A percentile compares a stretch with the other conserved stretches of the same genome.
These are phyloP conservation scores for Pyrrhosoma nymphula DNA, from an alignment of 2,888 invertebrate species.

Conservation along the genomic window DNA sequence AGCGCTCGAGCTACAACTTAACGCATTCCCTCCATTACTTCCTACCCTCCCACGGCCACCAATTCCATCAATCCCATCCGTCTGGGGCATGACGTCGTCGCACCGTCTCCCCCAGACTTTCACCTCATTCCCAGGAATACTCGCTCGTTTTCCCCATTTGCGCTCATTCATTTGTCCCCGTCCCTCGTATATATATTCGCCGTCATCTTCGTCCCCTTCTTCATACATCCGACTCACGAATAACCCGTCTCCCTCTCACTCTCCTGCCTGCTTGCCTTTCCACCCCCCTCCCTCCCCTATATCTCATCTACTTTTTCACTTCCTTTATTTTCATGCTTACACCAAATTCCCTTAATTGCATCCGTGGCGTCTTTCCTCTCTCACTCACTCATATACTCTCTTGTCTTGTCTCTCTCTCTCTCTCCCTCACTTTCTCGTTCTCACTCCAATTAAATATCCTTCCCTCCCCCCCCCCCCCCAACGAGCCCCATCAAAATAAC, in stretches of 20 bases:
- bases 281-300: too few species aligned
- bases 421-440: background rate
- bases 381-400: background rate
- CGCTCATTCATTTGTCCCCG: background rate
- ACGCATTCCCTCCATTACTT: background rate
- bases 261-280: too few species aligned
- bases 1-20: background rate
- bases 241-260: background rate
- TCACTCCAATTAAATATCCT: conserved; percentile 26
- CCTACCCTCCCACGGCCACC: too few species aligned
- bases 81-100: too few species aligned
- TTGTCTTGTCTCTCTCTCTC: background rate
- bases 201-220: background rate
- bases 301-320: background rate
- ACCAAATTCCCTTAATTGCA: conserved; percentile 39
- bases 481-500: background rate
- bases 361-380: conserved; percentile 31
- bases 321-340: conserved; percentile 32
- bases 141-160: background rate
- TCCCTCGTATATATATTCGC: background rate
- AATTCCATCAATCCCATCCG: too few species aligned
- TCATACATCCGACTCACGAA: background rate
- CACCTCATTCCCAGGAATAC: background rate
- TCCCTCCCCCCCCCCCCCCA: too few species aligned
- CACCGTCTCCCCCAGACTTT: background rate